Conservation (phyloP, 2,797 vertebrate species). For the Melanotaenia trifasciata region DNA sequence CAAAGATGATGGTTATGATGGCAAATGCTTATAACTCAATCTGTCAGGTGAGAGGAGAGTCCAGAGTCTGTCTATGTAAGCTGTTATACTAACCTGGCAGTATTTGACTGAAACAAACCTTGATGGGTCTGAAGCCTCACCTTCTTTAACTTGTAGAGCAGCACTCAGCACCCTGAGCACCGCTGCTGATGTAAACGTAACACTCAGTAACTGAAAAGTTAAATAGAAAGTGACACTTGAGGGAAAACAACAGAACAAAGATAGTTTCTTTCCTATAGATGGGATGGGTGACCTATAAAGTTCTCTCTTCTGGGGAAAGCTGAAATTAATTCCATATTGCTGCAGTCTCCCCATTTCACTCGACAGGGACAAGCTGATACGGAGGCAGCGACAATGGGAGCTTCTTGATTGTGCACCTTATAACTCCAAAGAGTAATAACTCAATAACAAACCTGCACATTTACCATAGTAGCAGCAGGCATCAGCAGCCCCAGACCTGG, state of each 20-base stretch:
- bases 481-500: not conserved
- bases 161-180: slow-evolving; percentile 26
- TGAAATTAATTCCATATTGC: slow-evolving; percentile 44
- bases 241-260: slow-evolving; percentile 43
- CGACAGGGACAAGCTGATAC: slow-evolving; percentile 9
- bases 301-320: slow-evolving; percentile 35
- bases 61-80: slow-evolving; percentile 8
- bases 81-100: slow-evolving; percentile 19
- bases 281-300: slow-evolving; percentile 57
- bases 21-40: slow-evolving; percentile 9
- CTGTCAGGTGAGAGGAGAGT: slow-evolving; percentile 31
- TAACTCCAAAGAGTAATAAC: not conserved
- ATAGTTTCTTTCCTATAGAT: slow-evolving; percentile 30
- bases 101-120: slow-evolving; percentile 51
- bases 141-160: slow-evolving; percentile 33
- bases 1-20: not conserved
- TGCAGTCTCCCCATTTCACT: not conserved
- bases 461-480: slow-evolving; percentile 7
- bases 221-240: slow-evolving; percentile 50
- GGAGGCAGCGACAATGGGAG: slow-evolving; percentile 9
- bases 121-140: slow-evolving; percentile 43
- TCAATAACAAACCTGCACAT: not conserved
- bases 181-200: slow-evolving; percentile 29
- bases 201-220: slow-evolving; percentile 37
- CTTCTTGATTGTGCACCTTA: slow-evolving; percentile 25